phyloP scores from a whole-genome alignment of 2,797 vertebrate species.

The Chelidonichthys spinosus region DNA sequence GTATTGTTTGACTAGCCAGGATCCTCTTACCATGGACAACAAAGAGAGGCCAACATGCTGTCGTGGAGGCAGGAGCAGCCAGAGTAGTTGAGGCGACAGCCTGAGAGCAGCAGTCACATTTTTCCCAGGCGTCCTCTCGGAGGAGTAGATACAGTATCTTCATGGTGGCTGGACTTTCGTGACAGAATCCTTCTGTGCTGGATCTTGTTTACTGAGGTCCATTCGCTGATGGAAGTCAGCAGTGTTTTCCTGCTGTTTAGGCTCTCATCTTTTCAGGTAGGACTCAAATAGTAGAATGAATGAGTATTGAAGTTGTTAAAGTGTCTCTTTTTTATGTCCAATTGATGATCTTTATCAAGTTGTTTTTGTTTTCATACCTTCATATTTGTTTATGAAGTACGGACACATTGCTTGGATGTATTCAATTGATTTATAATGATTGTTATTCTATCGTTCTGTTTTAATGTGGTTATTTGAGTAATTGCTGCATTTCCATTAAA shows the following conservation, averaged over 20 bases:
- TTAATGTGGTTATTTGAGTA: too few species aligned
- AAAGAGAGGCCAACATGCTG: conserved; percentile 56
- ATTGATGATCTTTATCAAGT: background rate
- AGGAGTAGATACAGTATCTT: conserved; percentile 1
- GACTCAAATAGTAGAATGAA: conserved; percentile 33
- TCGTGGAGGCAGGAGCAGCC: conserved; percentile 23
- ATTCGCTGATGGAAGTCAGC: conserved; percentile 35
- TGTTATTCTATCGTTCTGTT: background rate
- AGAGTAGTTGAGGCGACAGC: conserved; percentile 45
- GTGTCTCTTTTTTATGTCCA: conserved; percentile 1
- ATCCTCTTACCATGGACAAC: conserved; percentile 78
- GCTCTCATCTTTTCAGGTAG: conserved; percentile 65
- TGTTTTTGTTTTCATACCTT: background rate
- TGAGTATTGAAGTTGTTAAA: background rate
- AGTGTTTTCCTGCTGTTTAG: conserved; percentile 35
- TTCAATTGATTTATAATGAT: background rate
- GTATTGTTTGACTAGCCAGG: conserved; percentile 80
- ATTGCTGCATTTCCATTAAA: conserved; percentile 4
- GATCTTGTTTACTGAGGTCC: conserved; percentile 16
- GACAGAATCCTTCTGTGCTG: conserved; percentile 9
- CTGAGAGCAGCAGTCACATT: conserved; percentile 58
- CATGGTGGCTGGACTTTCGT: conserved; percentile 28
- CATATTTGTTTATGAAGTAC: background rate
- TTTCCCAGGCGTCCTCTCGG: conserved; percentile 46
- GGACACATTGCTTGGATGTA: background rate